Percentiles rank a stretch among this genome's conserved stretches.
Evolutionary conservation across 2,113 vertebrate species (phyloP).

Genomic region (Eulemur rufifrons): DNA sequence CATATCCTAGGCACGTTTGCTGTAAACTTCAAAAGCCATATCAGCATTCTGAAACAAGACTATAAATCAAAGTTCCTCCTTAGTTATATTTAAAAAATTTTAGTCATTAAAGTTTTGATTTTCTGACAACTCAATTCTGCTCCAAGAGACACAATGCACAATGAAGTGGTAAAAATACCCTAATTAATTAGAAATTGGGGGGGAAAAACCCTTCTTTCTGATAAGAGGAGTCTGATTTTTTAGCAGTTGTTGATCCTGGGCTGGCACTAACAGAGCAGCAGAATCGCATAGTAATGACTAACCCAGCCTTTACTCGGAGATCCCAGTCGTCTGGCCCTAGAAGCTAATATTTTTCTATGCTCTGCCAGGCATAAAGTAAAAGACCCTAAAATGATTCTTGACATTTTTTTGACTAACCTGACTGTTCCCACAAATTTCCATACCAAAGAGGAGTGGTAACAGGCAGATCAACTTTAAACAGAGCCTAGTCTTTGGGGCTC

Average conservation of each 20-base stretch:
- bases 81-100: neutral
- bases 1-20: slow-evolving; percentile 44
- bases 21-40: slow-evolving; percentile 63
- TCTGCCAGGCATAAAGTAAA: neutral
- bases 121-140: slow-evolving; percentile 11
- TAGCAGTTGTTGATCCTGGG: slow-evolving; percentile 29
- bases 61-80: neutral
- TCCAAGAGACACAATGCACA: slow-evolving; percentile 35
- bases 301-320: slow-evolving; percentile 64
- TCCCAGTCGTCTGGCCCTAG: slow-evolving; percentile 39
- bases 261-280: neutral
- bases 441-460: neutral
- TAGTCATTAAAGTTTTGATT: neutral
- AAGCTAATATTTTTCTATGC: neutral
- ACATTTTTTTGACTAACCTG: neutral
- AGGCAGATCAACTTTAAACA: neutral
- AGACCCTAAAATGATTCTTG: neutral
- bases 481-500: neutral
- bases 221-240: slow-evolving; percentile 60
- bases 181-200: slow-evolving; percentile 61
- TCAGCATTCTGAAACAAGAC: slow-evolving; percentile 1
- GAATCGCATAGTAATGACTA: slow-evolving; percentile 52
- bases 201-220: slow-evolving; percentile 57
- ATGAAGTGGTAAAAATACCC: slow-evolving; percentile 18
- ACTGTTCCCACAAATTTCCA: neutral